Evolutionary conservation across 2,888 invertebrate species (phyloP), one percentile per base, ranked within the genome.

Genomic region (Diadegma fenestrale): DNA sequence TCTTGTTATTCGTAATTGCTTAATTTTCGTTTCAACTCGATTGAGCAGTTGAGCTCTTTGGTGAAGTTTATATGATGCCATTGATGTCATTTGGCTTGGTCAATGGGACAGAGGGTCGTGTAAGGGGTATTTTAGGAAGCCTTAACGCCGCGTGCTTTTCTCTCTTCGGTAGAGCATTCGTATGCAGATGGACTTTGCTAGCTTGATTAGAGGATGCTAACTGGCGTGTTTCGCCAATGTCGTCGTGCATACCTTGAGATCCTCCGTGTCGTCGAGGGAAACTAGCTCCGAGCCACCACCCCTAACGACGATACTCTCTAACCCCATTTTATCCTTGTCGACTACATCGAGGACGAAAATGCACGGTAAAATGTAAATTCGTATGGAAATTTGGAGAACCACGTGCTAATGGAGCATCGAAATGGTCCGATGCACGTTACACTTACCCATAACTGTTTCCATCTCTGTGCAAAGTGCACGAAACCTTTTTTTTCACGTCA

Each of bases 201-300:
- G 86, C 87, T 89, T 88, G 89, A 90, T 90, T 90, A 88, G 87
- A 89, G 89, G 88, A 89, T 81, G 69, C 88, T 87, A 88, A 88
- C 86, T 87, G 64, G 68, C 82, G 80, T 71, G 86, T 85, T 87
- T 84, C 73, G 76, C 73, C 68, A 81, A 45, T 69, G 58, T 66
- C 48, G 75, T 43, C 75, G 37, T 64, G 66, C 73, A 54, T 48
- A 63, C 14, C 45, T 30, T 37, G 48, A 48, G 68, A 19, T 22
- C 17, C 37, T 22, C 22, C 17, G 22, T 30, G 37, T 58, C 54
- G 41, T 41, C 19, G 41, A 43, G 6, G 41, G 22, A 58, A 3
- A 37, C 37, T 54, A 30, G 30, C 37, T 8, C 51, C 54, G 14
- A 68, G 26, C 26, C 22, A 48, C n/a, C 30, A 43, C 61, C 73